phyloP scores from a whole-genome alignment of 2,113 vertebrate genomes.

The Pica pica region DNA sequence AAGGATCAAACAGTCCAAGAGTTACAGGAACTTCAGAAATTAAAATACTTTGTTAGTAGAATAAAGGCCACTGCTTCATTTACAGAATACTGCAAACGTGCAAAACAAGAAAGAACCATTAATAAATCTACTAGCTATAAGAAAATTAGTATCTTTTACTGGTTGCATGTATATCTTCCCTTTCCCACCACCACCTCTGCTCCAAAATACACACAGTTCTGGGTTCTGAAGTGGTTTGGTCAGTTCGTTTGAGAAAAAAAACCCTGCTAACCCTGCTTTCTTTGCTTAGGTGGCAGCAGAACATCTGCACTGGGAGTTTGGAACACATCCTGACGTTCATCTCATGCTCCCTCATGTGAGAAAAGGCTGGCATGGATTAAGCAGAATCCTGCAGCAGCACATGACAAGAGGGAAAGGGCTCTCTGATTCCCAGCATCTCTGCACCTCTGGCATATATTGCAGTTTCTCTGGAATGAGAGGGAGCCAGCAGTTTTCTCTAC shows the following conservation, averaged over 20 bases:
- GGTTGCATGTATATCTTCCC: neutral
- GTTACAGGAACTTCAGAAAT: neutral
- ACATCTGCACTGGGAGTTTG: neutral
- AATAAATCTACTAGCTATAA: neutral
- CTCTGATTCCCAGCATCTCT: neutral
- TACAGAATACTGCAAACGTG: neutral
- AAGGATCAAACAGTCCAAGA: neutral
- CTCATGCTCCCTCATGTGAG: rapidly evolving
- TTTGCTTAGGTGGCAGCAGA: neutral
- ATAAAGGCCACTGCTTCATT: neutral
- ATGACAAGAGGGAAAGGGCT: neutral
- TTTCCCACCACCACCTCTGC: neutral
- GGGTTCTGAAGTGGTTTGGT: neutral
- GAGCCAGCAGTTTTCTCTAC: neutral
- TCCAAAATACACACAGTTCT: neutral
- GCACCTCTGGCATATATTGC: neutral
- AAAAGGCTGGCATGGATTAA: rapidly evolving
- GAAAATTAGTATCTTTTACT: neutral
- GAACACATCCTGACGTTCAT: rapidly evolving
- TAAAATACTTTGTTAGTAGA: neutral
- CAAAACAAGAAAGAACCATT: neutral
- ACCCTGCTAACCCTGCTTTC: neutral
- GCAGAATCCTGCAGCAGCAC: neutral
- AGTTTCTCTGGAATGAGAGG: neutral
- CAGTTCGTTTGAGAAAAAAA: neutral